Base-by-base conservation (phyloP, 2,888 invertebrate species). In the Hydriomena furcata region DNA sequence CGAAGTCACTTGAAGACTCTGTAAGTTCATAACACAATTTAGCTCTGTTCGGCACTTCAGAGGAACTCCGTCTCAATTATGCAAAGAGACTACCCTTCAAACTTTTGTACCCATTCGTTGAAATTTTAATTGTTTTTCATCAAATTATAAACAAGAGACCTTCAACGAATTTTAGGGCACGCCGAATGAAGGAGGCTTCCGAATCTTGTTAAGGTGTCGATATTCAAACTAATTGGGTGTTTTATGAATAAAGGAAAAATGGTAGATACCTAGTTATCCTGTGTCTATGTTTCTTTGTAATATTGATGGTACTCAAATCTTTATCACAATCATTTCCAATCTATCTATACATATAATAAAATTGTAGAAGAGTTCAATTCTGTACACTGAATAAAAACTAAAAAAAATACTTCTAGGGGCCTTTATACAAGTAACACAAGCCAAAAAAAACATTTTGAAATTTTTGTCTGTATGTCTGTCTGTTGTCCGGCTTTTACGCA, bases 61-160 rank as follows among this genome's bases (percentile, higher is more conserved):
- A 52, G 50, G 45, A 55, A 51, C 48, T 58, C 44, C 43, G 68
- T 66, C 69, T 69, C 72, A 84, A 84, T 86, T 87, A 85, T 85
- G 84, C 79, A 83, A 84, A 85, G 53, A 71, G 72, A 72, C 57
- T 64, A 32, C 56, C 52, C 68, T 80, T 70, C 66, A 68, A 79
- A 83, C 72, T 84, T 78, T 71, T 73, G 65, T 65, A 67, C 64
- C 72, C 72, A 73, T 72, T 73, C 69, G 69, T 71, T 75, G 71
- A 59, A 72, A 76, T 76, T 79, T 74, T 53, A 48, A 53, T 51
- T 59, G 59, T 58, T 64, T 62, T 54, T 56, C 38, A 58, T 55
- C 58, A 58, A 58, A 57, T 60, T 63, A 51, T 51, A 50, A 45
- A 52, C 60, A 56, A 54, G 52, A 35, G 52, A 35, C 40, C 38